These are phyloP conservation scores for Poecile montanus DNA, from an alignment of 2,797 vertebrate genomes.

Conservation along the genomic window DNA sequence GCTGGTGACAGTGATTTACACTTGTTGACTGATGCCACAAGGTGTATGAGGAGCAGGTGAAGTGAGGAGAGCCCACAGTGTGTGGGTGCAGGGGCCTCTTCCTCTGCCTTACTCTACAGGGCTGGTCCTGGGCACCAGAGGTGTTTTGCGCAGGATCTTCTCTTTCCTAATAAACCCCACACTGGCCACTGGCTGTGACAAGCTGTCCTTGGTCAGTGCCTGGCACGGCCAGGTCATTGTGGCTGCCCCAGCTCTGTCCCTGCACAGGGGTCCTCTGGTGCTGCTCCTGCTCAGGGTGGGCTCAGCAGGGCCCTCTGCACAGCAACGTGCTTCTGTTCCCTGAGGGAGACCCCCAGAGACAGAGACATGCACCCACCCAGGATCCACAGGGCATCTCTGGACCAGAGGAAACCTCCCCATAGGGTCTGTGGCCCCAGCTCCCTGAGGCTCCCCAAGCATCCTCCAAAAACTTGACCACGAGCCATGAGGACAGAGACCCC, in stretches of 20 bases:
- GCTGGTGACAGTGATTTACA: neutral
- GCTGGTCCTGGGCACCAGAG: fast-evolving
- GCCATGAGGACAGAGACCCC: neutral
- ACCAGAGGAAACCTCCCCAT: neutral
- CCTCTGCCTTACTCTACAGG: neutral
- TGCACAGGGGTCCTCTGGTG: neutral
- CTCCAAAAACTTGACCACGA: neutral
- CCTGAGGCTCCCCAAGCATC: neutral
- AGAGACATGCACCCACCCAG: neutral
- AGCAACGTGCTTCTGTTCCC: fast-evolving
- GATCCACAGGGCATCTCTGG: neutral
- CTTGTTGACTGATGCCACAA: neutral
- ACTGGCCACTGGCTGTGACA: neutral
- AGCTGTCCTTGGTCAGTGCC: neutral
- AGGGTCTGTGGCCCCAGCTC: too few relatives aligned
- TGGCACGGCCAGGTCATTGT: fast-evolving
- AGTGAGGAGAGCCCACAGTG: fast-evolving
- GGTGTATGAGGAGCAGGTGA: fast-evolving
- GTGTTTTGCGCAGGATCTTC: neutral
- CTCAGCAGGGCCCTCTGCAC: neutral
- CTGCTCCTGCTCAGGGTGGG: neutral
- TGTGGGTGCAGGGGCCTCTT: neutral
- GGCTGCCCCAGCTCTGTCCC: neutral
- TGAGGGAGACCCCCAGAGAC: neutral
- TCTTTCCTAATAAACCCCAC: neutral